A percentile compares a stretch with the other conserved stretches of the same genome.
These are phyloP conservation scores for Eupithecia dodoneata DNA, from an alignment of 2,888 invertebrate genomes.

Conservation along the genomic window DNA sequence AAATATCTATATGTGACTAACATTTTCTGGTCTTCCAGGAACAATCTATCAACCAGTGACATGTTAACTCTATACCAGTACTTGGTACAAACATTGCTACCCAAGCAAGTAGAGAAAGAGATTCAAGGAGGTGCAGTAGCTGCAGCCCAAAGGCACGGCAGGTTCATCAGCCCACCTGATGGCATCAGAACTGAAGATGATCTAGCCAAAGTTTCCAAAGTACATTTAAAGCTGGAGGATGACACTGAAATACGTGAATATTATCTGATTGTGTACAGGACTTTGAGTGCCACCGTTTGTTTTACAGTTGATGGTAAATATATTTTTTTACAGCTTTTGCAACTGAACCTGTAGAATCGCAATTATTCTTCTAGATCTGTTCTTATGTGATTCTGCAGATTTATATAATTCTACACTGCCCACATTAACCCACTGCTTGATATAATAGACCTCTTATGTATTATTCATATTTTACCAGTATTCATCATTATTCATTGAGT, in stretches of 20 bases:
- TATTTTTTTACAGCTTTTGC: not conserved
- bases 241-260: constrained; percentile 84
- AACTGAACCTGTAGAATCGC: not conserved
- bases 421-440: not conserved
- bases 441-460: not conserved
- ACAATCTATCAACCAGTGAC: constrained; percentile 92
- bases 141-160: constrained; percentile 76
- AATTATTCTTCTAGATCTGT: not conserved
- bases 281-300: constrained; percentile 93
- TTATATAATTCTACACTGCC: not conserved
- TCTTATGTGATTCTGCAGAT: not conserved
- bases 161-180: constrained; percentile 75
- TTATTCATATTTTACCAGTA: not conserved
- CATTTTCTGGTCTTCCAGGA: constrained; percentile 84
- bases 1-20: not conserved
- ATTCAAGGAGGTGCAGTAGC: constrained; percentile 87
- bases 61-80: constrained; percentile 96
- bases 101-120: constrained; percentile 89
- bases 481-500: not conserved
- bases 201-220: constrained; percentile 87
- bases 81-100: constrained; percentile 90
- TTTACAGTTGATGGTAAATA: constrained; percentile 91
- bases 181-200: constrained; percentile 74
- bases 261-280: constrained; percentile 92
- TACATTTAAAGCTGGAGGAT: constrained; percentile 86